A percentile compares a stretch with the other conserved stretches of the same genome.
Evolutionary conservation across 2,113 vertebrate species (phyloP).

Genomic region (Eclectus roratus): DNA sequence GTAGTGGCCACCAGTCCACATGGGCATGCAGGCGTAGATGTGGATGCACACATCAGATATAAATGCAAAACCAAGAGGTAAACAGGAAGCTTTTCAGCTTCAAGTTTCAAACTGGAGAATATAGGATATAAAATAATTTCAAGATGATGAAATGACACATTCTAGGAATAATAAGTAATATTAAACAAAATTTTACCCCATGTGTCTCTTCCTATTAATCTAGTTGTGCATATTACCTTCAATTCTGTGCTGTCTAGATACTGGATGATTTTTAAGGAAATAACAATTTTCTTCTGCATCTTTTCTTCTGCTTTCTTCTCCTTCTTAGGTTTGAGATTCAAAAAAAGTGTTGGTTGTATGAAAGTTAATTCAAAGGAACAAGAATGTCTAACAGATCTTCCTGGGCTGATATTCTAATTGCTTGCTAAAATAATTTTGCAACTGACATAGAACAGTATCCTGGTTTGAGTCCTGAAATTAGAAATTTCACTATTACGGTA

Average conservation of each 20-base stretch:
- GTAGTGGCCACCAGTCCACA: not conserved
- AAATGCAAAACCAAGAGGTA: not conserved
- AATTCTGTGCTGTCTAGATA: not conserved
- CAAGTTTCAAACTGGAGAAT: not conserved
- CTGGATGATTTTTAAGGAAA: not conserved
- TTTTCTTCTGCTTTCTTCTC: not conserved
- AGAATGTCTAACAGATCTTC: not conserved
- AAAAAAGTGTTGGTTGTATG: not conserved
- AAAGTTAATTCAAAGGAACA: not conserved
- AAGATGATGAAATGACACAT: not conserved
- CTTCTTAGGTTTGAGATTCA: not conserved
- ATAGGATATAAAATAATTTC: not conserved
- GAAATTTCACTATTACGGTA: not conserved
- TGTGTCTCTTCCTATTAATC: not conserved
- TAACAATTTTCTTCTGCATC: accelerated
- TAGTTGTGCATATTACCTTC: not conserved
- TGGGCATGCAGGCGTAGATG: not conserved
- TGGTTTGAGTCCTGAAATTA: not conserved
- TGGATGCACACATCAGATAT: not conserved
- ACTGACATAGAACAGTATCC: not conserved
- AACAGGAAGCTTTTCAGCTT: not conserved
- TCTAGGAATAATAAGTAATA: not conserved
- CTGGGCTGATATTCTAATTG: not conserved
- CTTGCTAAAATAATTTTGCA: not conserved
- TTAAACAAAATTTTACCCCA: not conserved